Evolutionary conservation across 2,113 vertebrate genomes (phyloP).

Genomic region (Cochlearius cochlearius): DNA sequence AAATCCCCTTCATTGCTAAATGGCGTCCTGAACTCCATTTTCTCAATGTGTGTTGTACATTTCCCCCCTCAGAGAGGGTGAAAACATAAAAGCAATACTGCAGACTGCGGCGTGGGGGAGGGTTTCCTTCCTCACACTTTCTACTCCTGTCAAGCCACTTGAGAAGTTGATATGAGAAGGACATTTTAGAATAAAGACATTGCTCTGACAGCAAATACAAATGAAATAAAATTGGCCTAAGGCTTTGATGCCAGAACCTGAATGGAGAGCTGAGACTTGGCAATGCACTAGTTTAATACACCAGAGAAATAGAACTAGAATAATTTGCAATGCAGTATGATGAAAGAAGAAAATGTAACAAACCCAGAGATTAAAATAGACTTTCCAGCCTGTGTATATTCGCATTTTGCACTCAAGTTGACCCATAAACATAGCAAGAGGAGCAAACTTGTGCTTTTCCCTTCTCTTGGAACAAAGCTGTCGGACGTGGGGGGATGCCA

Average conservation of each 20-base stretch:
- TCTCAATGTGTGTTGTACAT: not conserved
- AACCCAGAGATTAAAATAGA: slow-evolving; percentile 54
- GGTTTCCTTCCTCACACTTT: slow-evolving; percentile 50
- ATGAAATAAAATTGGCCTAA: slow-evolving; percentile 80
- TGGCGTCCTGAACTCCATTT: slow-evolving; percentile 21
- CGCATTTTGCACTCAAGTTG: not conserved
- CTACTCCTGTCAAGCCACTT: slow-evolving; percentile 72
- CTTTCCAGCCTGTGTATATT: slow-evolving; percentile 18
- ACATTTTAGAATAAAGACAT: slow-evolving; percentile 79
- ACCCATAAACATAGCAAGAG: slow-evolving; percentile 1
- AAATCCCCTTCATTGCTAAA: slow-evolving; percentile 34
- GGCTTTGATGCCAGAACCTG: slow-evolving; percentile 76
- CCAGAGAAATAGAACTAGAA: slow-evolving; percentile 62
- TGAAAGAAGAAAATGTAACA: slow-evolving; percentile 71
- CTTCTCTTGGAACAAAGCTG: not conserved
- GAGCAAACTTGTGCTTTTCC: not conserved
- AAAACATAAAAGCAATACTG: slow-evolving; percentile 63
- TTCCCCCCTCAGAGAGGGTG: not conserved
- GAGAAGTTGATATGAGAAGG: slow-evolving; percentile 76
- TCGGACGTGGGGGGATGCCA: rapidly evolving
- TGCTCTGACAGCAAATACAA: slow-evolving; percentile 79
- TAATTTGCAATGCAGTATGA: slow-evolving; percentile 64
- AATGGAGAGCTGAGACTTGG: slow-evolving; percentile 69
- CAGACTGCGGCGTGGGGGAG: not conserved
- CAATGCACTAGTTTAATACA: slow-evolving; percentile 64